These are phyloP conservation scores for Diuraphis noxia DNA, from an alignment of 1,140 invertebrate genomes.

Conservation along the genomic window DNA sequence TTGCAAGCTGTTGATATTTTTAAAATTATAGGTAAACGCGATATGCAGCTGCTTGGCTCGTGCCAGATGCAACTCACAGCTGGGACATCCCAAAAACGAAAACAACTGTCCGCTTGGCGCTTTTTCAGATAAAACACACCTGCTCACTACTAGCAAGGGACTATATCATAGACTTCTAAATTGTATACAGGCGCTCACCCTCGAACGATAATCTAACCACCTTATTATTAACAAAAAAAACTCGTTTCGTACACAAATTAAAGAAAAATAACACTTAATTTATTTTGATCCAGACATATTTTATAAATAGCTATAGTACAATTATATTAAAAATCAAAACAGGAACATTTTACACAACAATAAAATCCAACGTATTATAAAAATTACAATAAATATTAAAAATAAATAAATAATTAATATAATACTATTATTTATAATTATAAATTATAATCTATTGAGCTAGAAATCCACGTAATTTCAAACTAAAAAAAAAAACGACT, in stretches of 20 bases:
- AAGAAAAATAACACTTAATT: background rate
- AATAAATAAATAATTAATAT: background rate
- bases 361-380: background rate
- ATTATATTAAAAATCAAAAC: constrained; percentile 10
- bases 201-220: background rate
- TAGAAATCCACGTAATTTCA: background rate
- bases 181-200: background rate
- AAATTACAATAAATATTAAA: constrained; percentile 14
- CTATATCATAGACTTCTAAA: background rate
- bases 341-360: constrained; percentile 33
- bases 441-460: constrained; percentile 31
- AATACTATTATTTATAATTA: background rate
- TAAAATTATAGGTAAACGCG: constrained; percentile 20
- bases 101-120: constrained; percentile 26
- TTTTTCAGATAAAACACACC: constrained; percentile 39
- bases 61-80: constrained; percentile 48
- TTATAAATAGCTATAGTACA: background rate
- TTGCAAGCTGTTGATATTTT: constrained; percentile 39
- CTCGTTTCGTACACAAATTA: background rate
- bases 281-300: constrained; percentile 27
- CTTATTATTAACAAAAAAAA: background rate
- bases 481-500: background rate
- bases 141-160: background rate
- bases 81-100: constrained; percentile 26
- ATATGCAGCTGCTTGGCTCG: constrained; percentile 40